Base-by-base conservation (phyloP, 2,797 vertebrate species). In the Clarias fuscus region DNA sequence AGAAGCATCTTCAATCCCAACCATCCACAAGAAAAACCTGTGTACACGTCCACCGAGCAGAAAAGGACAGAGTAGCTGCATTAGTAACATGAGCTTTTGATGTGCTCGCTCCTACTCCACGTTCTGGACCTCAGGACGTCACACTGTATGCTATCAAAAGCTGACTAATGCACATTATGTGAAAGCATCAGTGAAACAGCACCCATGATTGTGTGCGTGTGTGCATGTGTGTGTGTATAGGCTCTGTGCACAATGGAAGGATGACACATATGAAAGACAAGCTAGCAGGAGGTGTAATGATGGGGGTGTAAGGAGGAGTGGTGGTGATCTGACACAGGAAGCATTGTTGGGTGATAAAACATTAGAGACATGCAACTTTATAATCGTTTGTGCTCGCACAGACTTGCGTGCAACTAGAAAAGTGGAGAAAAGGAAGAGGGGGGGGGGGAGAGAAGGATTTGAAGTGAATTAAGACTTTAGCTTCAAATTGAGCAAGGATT, bases 391-490 rank as follows among this genome's bases (percentile, higher is more conserved):
- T 0, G 22, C 53, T 59, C 27, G 27, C 75, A 77, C 53, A 30
- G 75, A 72, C 48, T 61, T 82, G 30, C 56, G 37, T 73, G 75
- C 8, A 18, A 33, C 27, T 33, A 58, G 53, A 59, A 53, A 62
- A 27, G 37, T n/a, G 33, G 30, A 79, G 27, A 73, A 48, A 65
- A 24, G n/a, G 65, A 14, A 37, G 80, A 81, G 67, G 62, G 67
- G 64, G 17, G 80, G 24, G 13, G 27, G 43, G 33, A 33, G 33
- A 33, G 33, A 33, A 82, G 78, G 79, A n/a, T 7, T 40, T 65
- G 61, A 70, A 72, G 82, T 87, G 92, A 94, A 94, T 90, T 91
- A 92, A 90, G 92, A 91, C 88, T 91, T 90, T 92, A 91, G 88
- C 92, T 91, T 91, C 59, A 77, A 77, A 33, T 77, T 77, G 75